A percentile compares a stretch with the other conserved stretches of the same genome.
Evolutionary conservation across 2,113 vertebrate genomes (phyloP).

Genomic region (Lontra canadensis): DNA sequence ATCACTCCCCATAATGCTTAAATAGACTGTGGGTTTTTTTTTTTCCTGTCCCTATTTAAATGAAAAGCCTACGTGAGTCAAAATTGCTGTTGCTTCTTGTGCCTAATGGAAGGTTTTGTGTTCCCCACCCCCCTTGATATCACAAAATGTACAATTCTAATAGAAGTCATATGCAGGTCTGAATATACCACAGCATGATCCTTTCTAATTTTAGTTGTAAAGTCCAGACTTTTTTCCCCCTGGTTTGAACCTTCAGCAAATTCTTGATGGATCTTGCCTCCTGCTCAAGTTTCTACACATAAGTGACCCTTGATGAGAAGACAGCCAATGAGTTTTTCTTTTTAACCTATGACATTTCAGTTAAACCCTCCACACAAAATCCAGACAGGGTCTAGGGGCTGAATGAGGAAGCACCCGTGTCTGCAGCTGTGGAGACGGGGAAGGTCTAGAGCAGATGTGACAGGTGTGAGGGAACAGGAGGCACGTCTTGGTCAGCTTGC

Average conservation of each 20-base stretch:
- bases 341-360: not conserved
- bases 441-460: not conserved
- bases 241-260: not conserved
- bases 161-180: not conserved
- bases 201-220: conserved; percentile 56
- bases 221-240: not conserved
- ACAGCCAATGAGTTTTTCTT: not conserved
- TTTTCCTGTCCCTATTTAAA: not conserved
- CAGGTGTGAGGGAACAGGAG: not conserved
- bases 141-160: not conserved
- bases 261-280: not conserved
- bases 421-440: not conserved
- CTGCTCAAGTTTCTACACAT: not conserved
- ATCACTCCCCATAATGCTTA: not conserved
- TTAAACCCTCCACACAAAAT: not conserved
- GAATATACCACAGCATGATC: not conserved
- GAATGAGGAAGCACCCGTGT: not conserved
- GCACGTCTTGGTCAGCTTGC: rapidly evolving
- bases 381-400: not conserved
- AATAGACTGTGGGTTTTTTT: not conserved
- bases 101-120: not conserved
- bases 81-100: not conserved
- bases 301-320: not conserved
- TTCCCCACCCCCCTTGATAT: not conserved
- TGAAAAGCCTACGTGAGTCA: not conserved